These are phyloP conservation scores for Mechanitis mazaeus DNA, from an alignment of 2,888 invertebrate species.

Conservation along the genomic window DNA sequence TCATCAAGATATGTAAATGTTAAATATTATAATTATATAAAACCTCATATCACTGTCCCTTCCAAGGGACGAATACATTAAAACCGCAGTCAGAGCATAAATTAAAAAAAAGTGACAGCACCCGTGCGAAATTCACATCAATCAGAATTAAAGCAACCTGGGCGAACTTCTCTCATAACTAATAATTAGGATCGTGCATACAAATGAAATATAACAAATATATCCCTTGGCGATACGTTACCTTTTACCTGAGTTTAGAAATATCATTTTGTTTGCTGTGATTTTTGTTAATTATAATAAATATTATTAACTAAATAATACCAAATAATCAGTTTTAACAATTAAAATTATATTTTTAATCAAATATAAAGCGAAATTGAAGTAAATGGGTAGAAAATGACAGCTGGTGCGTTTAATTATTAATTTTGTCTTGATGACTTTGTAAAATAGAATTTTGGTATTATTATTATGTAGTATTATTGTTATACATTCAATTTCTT, in stretches of 20 bases:
- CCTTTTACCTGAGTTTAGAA: constrained; percentile 23
- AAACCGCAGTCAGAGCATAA: constrained; percentile 15
- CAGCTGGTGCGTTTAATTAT: too few relatives aligned
- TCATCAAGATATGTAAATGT: background rate
- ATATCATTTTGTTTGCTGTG: background rate
- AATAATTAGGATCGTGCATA: constrained; percentile 38
- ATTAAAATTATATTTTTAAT: too few relatives aligned
- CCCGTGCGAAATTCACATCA: constrained; percentile 34
- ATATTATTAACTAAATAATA: too few relatives aligned
- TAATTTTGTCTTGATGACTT: too few relatives aligned
- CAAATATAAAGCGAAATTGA: too few relatives aligned
- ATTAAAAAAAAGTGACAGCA: constrained; percentile 28
- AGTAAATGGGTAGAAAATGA: too few relatives aligned
- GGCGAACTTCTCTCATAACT: constrained; percentile 41
- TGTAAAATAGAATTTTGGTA: too few relatives aligned
- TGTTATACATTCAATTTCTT: too few relatives aligned
- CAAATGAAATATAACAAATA: constrained; percentile 39
- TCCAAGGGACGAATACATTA: constrained; percentile 9
- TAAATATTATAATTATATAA: background rate
- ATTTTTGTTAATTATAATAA: background rate
- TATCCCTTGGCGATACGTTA: constrained; percentile 32
- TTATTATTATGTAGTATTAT: too few relatives aligned
- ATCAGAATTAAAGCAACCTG: constrained; percentile 39
- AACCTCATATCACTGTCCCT: background rate
- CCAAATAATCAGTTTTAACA: too few relatives aligned